Conservation (phyloP, 2,888 invertebrate species). For the Melieria omissa region DNA sequence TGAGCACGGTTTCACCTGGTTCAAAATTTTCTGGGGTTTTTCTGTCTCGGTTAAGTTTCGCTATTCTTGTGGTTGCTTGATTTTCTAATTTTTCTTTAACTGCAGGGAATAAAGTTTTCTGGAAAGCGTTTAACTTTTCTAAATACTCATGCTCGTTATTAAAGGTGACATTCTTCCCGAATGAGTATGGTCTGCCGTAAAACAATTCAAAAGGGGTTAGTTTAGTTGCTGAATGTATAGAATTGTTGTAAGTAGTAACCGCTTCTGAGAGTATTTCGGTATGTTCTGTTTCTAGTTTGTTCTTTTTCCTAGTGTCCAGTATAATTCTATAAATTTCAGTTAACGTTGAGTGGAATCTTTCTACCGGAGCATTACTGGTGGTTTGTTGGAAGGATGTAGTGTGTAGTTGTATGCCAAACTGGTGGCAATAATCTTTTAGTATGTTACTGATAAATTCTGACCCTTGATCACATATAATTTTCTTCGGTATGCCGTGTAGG, state of each 20-base stretch:
- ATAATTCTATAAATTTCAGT: background rate
- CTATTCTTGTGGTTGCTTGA: background rate
- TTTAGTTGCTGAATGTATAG: constrained; percentile 1
- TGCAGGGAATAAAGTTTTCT: background rate
- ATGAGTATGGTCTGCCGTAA: background rate
- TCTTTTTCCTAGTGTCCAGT: background rate
- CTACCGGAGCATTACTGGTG: background rate
- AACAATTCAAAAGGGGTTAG: no score
- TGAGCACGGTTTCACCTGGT: no score
- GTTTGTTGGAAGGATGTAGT: constrained; percentile 5
- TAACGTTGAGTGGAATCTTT: background rate
- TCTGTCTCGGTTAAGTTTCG: no score
- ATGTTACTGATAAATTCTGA: background rate
- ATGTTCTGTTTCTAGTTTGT: no score
- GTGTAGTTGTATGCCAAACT: background rate
- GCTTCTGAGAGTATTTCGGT: no score
- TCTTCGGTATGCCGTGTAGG: no score
- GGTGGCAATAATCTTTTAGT: background rate
- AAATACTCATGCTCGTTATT: background rate
- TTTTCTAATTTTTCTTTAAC: background rate
- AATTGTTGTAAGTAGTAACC: background rate
- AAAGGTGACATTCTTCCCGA: background rate
- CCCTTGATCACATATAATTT: background rate
- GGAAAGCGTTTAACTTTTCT: background rate
- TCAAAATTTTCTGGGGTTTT: no score